Evolutionary conservation across 2,113 vertebrate species (phyloP), one percentile per base, ranked within the genome.

Genomic region (Nothoprocta pentlandii): DNA sequence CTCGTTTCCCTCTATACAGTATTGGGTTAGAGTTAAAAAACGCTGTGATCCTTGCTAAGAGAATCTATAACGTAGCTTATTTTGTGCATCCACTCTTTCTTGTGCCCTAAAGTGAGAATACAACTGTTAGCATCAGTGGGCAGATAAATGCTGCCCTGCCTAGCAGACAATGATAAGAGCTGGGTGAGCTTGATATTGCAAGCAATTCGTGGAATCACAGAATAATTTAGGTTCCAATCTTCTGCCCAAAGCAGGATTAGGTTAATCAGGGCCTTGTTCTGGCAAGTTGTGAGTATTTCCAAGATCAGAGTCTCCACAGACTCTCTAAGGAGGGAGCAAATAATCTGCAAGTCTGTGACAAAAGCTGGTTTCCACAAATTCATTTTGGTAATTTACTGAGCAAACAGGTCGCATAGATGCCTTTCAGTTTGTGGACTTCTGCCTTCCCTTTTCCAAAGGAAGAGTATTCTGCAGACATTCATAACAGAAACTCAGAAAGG

Each of bases 41-140:
- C 62, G 26, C 54, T 14, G 1, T 25, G 49, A 68, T 91, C 66
- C 53, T 80, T 36, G 67, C 16, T 44, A 67, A 93, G 64, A 89
- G 34, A 71, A 86, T 64, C 59, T 62, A 32, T 63, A 79, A 76
- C 3, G 19, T 82, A 83, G 63, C 71, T 82, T 80, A 64, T 80
- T 86, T 89, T 92, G 73, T 85, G 66, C 83, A 80, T 71, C 59
- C 68, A 9, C n/a, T 89, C 74, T 49, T 93, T 87, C 79, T 91
- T 85, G 63, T 92, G 91, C 75, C 80, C 36, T 91, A 6, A n/a
- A 67, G 2, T 42, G 68, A 90, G 61, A 87, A 86, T 77, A 67
- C 64, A 47, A 30, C 75, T 51, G 51, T 64, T 95, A 96, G 95
- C 89, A 95, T 80, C 95, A 88, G 44, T 4, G 32, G 86, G 80